Percentiles rank a stretch among this genome's conserved stretches.
Evolutionary conservation across 2,113 vertebrate genomes (phyloP).

Genomic region (Lontra canadensis): DNA sequence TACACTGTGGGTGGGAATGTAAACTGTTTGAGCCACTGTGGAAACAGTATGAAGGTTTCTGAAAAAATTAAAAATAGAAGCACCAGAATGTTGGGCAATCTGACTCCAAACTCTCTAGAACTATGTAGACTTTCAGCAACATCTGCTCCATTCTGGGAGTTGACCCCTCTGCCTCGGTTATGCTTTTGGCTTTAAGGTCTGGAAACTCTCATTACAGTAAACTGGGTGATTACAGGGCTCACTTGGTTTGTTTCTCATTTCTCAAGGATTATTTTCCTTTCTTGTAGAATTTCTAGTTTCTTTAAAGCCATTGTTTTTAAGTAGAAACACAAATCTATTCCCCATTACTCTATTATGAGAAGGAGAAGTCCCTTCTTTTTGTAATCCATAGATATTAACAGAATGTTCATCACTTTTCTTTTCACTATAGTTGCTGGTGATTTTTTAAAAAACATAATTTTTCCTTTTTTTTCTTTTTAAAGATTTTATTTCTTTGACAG

Average conservation of each 20-base stretch:
- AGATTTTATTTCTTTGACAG: too few relatives aligned
- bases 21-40: too few relatives aligned
- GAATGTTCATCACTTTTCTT: neutral
- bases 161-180: neutral
- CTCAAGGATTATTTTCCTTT: neutral
- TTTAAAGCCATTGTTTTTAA: neutral
- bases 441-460: neutral
- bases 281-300: neutral
- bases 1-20: too few relatives aligned
- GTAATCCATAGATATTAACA: neutral
- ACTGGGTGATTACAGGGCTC: neutral
- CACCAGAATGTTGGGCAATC: neutral
- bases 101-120: neutral
- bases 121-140: neutral
- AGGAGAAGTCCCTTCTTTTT: neutral
- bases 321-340: neutral
- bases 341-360: neutral
- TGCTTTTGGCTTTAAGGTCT: neutral
- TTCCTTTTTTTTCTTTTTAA: too few relatives aligned
- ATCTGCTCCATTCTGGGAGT: neutral
- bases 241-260: neutral
- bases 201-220: neutral
- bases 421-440: neutral
- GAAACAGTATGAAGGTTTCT: too few relatives aligned
- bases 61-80: too few relatives aligned